A percentile compares a stretch with the other conserved stretches of the same genome.
Conservation (phyloP, 2,113 vertebrate species). For the Arizona elegans region DNA sequence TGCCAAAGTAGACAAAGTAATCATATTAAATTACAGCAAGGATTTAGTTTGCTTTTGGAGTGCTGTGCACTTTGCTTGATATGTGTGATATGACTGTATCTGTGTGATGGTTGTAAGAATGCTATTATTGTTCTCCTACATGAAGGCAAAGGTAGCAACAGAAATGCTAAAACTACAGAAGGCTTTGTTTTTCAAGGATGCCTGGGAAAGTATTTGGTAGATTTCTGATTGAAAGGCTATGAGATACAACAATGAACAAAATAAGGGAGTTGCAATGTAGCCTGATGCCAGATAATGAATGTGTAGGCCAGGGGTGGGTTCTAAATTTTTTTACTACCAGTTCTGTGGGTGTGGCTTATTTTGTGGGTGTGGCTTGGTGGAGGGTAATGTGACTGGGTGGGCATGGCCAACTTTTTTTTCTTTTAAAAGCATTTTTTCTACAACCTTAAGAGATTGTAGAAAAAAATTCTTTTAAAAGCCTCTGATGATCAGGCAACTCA, state of each 20-base stretch:
- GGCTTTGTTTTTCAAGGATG: neutral
- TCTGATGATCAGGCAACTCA: no score
- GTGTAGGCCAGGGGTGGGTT: neutral
- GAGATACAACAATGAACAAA: neutral
- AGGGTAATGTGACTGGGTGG: no score
- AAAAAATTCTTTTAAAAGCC: no score
- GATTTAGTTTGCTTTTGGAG: neutral
- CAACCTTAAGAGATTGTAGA: no score
- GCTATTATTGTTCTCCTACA: neutral
- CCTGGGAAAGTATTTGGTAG: neutral
- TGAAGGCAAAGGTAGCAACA: neutral
- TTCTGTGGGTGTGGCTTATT: no score
- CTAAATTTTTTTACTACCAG: no score
- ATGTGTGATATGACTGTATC: neutral
- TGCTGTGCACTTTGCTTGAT: neutral
- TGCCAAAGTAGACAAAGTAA: neutral
- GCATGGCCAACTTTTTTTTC: no score
- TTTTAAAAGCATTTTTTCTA: no score
- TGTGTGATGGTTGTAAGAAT: neutral
- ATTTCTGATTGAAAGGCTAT: neutral
- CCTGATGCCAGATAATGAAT: neutral
- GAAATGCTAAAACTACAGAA: neutral
- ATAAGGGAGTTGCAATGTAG: neutral
- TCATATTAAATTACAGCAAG: neutral
- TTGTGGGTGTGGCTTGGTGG: no score